These are phyloP conservation scores for Nomada flava DNA, from an alignment of 2,888 invertebrate genomes.

Conservation along the genomic window DNA sequence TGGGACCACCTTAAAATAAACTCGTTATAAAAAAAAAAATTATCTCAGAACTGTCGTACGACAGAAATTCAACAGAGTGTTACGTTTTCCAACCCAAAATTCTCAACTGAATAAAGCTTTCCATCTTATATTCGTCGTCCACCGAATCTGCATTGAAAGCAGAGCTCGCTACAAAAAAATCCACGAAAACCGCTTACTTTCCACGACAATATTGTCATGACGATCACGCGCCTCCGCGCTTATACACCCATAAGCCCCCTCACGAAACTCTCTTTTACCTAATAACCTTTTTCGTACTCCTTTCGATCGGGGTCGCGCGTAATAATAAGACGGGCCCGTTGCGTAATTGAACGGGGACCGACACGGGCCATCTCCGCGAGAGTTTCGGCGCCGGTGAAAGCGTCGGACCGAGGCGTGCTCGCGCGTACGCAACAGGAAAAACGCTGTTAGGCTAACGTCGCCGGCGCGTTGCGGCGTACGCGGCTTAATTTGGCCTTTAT, in stretches of 20 bases:
- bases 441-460: slow-evolving; percentile 44
- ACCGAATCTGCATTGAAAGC: not conserved
- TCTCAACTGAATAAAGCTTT: too few species aligned
- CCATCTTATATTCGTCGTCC: too few species aligned
- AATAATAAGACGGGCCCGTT: slow-evolving; percentile 43
- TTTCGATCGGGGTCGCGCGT: slow-evolving; percentile 51
- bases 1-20: too few species aligned
- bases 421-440: slow-evolving; percentile 19
- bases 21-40: too few species aligned
- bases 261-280: slow-evolving; percentile 47
- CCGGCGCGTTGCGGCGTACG: slow-evolving; percentile 30
- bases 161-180: slow-evolving; percentile 25
- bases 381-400: slow-evolving; percentile 37
- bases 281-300: slow-evolving; percentile 41
- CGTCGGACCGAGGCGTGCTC: slow-evolving; percentile 1
- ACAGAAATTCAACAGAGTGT: too few species aligned
- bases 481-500: slow-evolving; percentile 68
- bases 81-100: too few species aligned
- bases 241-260: slow-evolving; percentile 36
- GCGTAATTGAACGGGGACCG: slow-evolving; percentile 51
- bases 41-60: too few species aligned
- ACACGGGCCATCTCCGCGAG: slow-evolving; percentile 9
- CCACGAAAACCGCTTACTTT: too few species aligned
- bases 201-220: slow-evolving; percentile 17
- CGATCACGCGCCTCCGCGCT: slow-evolving; percentile 47